A percentile compares a stretch with the other conserved stretches of the same genome.
Conservation (phyloP, 2,797 vertebrate genomes). For the Muscicapa striata region DNA sequence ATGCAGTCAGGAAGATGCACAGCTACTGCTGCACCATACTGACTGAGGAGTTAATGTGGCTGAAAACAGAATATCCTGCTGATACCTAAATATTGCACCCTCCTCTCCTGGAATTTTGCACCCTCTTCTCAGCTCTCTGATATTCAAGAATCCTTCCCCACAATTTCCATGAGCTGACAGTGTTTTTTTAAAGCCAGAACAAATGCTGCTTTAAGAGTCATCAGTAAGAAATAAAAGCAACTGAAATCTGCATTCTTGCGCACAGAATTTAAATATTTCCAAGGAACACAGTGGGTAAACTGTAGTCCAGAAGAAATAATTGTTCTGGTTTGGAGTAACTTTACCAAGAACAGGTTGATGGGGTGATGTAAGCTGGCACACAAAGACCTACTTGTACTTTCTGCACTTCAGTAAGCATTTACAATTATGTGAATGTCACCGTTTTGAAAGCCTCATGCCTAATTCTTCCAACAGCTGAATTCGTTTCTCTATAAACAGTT, state of each 20-base stretch:
- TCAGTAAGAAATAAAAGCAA: background rate
- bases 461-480: background rate
- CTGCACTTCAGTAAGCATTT: background rate
- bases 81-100: background rate
- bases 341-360: background rate
- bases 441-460: background rate
- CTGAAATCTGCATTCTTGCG: background rate
- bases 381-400: background rate
- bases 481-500: background rate
- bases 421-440: background rate
- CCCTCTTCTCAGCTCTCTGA: background rate
- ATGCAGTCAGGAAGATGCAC: background rate
- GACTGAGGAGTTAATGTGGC: background rate
- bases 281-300: background rate
- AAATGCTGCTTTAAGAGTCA: background rate
- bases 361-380: background rate
- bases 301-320: background rate
- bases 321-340: background rate
- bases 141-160: background rate
- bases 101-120: background rate
- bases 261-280: background rate
- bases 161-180: background rate
- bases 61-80: background rate
- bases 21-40: background rate
- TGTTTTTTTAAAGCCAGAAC: background rate